These are phyloP conservation scores for Liasis olivaceus DNA, from an alignment of 2,797 vertebrate genomes.

Conservation along the genomic window DNA sequence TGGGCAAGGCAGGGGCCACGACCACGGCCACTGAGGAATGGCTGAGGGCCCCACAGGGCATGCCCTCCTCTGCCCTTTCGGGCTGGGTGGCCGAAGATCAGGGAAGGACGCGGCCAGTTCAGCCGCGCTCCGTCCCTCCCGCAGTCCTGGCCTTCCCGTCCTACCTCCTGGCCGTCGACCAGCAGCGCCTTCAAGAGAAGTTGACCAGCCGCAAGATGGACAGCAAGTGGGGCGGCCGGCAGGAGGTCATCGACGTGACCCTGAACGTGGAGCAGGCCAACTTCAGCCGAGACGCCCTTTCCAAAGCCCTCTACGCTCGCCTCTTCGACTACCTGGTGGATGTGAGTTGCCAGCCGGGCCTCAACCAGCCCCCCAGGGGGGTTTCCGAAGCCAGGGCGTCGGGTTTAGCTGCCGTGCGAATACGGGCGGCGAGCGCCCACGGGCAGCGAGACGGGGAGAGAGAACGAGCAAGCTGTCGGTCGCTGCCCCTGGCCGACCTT, in stretches of 20 bases:
- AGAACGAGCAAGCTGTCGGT: neutral
- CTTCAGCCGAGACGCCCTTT: slow-evolving; percentile 81
- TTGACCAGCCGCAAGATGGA: slow-evolving; percentile 84
- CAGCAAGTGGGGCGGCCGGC: slow-evolving; percentile 84
- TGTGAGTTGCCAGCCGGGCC: slow-evolving; percentile 61
- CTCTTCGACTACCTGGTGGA: slow-evolving; percentile 84
- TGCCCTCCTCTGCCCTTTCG: neutral
- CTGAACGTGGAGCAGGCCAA: slow-evolving; percentile 82
- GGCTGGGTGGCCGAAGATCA: too few species aligned
- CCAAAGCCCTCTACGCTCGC: slow-evolving; percentile 81
- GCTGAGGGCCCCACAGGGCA: neutral
- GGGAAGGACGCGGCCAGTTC: neutral
- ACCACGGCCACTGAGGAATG: neutral
- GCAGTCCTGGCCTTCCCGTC: slow-evolving; percentile 82
- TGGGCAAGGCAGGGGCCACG: neutral
- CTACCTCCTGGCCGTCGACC: slow-evolving; percentile 80
- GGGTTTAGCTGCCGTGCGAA: neutral
- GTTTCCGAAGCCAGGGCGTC: rapidly evolving
- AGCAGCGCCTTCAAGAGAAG: slow-evolving; percentile 78
- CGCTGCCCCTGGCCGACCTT: too few species aligned
- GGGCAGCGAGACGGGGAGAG: neutral
- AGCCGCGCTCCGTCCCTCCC: neutral
- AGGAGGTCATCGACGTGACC: slow-evolving; percentile 80
- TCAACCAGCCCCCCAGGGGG: neutral
- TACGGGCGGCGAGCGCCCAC: too few species aligned